phyloP scores from a whole-genome alignment of 1,140 invertebrate genomes.

The Heterodera schachtii region DNA sequence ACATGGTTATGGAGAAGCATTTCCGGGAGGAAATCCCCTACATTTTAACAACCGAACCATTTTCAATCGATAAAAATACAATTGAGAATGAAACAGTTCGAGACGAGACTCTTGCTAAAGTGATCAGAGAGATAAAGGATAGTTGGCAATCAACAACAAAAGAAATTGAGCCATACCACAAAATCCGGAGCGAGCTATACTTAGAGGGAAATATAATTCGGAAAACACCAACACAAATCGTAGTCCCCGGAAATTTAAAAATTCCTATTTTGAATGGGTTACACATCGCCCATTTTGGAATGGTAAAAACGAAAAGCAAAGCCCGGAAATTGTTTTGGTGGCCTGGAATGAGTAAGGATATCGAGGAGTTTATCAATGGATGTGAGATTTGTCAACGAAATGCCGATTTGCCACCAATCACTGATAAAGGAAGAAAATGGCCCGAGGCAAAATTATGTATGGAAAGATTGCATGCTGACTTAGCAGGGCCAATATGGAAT shows the following conservation, averaged over 20 bases:
- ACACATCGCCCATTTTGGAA: constrained; percentile 12
- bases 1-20: background rate
- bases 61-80: background rate
- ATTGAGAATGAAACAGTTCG: background rate
- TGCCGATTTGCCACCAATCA: background rate
- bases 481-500: constrained; percentile 66
- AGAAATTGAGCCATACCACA: background rate
- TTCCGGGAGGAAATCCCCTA: constrained; percentile 2
- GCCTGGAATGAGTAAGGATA: constrained; percentile 14
- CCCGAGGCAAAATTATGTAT: constrained; percentile 65
- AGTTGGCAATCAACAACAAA: background rate
- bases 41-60: background rate
- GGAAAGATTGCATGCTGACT: constrained; percentile 69
- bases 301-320: constrained; percentile 6
- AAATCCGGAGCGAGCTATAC: background rate
- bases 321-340: background rate
- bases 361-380: background rate
- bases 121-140: background rate
- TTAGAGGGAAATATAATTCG: constrained; percentile 1
- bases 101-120: background rate
- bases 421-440: constrained; percentile 52
- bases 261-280: background rate
- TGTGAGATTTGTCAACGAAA: constrained; percentile 9
- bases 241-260: constrained; percentile 9
- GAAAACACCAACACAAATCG: background rate